A percentile compares a stretch with the other conserved stretches of the same genome.
These are phyloP conservation scores for Dioctria linearis DNA, from an alignment of 2,888 invertebrate genomes.

Conservation along the genomic window DNA sequence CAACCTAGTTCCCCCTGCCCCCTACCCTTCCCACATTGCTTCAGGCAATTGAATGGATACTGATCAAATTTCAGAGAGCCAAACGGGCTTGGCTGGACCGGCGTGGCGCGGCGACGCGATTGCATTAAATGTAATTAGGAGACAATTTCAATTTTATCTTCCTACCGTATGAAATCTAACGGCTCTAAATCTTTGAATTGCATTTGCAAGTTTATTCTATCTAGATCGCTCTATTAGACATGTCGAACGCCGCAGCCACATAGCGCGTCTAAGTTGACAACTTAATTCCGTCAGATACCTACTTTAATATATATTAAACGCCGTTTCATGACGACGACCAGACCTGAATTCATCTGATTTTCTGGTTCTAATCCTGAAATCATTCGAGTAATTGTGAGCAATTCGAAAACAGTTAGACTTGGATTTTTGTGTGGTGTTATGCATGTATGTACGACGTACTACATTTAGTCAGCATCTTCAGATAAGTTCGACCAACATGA, in stretches of 20 bases:
- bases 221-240: too few relatives aligned
- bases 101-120: neutral
- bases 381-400: conserved; percentile 7
- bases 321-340: neutral
- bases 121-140: neutral
- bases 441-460: neutral
- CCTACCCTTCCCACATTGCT: neutral
- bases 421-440: neutral
- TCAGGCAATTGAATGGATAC: neutral
- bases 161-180: neutral
- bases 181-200: neutral
- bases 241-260: neutral
- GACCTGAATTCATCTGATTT: conserved; percentile 13
- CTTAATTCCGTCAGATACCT: neutral
- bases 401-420: conserved; percentile 14
- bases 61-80: neutral
- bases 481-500: neutral
- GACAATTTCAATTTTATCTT: neutral
- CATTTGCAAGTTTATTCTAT: neutral
- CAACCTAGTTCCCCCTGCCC: neutral
- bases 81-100: too few relatives aligned
- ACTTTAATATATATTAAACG: neutral
- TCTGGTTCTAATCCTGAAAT: conserved; percentile 7
- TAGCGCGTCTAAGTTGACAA: conserved; percentile 7
- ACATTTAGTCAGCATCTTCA: neutral